A percentile compares a stretch with the other conserved stretches of the same genome.
phyloP scores from a whole-genome alignment of 2,113 vertebrate species.

The Diadophis punctatus region DNA sequence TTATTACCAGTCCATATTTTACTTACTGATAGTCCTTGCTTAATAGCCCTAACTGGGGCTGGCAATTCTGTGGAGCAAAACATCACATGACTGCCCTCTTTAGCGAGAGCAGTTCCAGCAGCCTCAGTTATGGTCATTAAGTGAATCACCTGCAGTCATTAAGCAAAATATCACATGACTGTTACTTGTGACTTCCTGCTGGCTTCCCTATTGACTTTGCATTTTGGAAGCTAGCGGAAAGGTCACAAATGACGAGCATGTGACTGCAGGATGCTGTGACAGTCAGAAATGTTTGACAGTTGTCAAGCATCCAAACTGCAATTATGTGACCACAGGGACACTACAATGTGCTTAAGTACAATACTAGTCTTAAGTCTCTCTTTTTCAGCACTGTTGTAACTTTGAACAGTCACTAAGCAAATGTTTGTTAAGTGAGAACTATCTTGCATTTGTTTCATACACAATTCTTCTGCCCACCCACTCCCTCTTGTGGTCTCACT shows the following conservation, averaged over 20 bases:
- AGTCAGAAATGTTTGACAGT: neutral
- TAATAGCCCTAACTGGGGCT: neutral
- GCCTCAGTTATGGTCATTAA: neutral
- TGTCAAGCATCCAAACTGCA: neutral
- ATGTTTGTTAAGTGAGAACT: neutral
- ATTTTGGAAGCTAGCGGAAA: neutral
- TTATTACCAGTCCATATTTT: conserved; percentile 61
- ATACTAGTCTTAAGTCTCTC: neutral
- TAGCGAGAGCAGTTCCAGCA: neutral
- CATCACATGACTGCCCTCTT: neutral
- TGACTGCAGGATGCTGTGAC: neutral
- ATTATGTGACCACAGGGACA: neutral
- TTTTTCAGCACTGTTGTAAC: neutral
- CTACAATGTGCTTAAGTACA: neutral
- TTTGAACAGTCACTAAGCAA: neutral
- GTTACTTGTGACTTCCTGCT: neutral
- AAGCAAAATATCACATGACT: neutral
- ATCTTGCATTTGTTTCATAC: conserved; percentile 41
- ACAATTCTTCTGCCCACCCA: conserved; percentile 28
- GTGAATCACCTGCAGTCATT: neutral
- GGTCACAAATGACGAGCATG: neutral
- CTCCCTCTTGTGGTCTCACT: conserved; percentile 16
- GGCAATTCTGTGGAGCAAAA: neutral
- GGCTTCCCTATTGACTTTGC: neutral
- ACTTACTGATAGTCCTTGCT: conserved; percentile 9